Evolutionary conservation across 2,888 invertebrate genomes (phyloP), one percentile per base, ranked within the genome.

Genomic region (Thecophora atra): DNA sequence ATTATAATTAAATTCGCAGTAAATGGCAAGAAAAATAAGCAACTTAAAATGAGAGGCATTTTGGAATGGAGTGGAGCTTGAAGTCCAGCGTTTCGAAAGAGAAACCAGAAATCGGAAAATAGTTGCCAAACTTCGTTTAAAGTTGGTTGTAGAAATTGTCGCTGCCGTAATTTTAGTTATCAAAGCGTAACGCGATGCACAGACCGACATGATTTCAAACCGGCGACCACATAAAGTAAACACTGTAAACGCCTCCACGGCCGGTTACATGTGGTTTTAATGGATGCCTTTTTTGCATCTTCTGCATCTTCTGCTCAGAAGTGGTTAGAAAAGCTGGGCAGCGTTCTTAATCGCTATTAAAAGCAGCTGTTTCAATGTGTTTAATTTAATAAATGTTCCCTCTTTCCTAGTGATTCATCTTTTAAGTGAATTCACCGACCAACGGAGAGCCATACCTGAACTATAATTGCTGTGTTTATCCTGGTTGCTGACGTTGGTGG

Each of bases 391-490:
- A n/a, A n/a, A n/a, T n/a, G n/a, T n/a, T n/a, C n/a, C n/a, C n/a
- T n/a, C n/a, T n/a, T n/a, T n/a, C n/a, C n/a, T n/a, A n/a, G n/a
- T n/a, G n/a, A n/a, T n/a, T n/a, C n/a, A n/a, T n/a, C n/a, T n/a
- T n/a, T n/a, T n/a, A n/a, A n/a, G n/a, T 47, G n/a, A 47, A 17
- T 47, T 5, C n/a, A 17, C 8, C 13, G 47, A 5, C n/a, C 8
- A 17, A 47, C 4, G 47, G 47, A 15, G 28, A 42, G 47, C 78
- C 82, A 83, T 75, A 86, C 86, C 87, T 80, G 86, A 86, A 78
- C 83, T 84, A 77, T 85, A 86, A 78, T 85, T 82, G 74, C 81
- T 83, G 73, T 81, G 83, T 74, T 83, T 85, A 75, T 85, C 82
- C 73, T 77, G 79, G 75, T 81, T 77, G 74, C 76, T 76, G 73